A percentile compares a stretch with the other conserved stretches of the same genome.
Evolutionary conservation across 2,888 invertebrate genomes (phyloP).

Genomic region (Acanthosepion esculentum): DNA sequence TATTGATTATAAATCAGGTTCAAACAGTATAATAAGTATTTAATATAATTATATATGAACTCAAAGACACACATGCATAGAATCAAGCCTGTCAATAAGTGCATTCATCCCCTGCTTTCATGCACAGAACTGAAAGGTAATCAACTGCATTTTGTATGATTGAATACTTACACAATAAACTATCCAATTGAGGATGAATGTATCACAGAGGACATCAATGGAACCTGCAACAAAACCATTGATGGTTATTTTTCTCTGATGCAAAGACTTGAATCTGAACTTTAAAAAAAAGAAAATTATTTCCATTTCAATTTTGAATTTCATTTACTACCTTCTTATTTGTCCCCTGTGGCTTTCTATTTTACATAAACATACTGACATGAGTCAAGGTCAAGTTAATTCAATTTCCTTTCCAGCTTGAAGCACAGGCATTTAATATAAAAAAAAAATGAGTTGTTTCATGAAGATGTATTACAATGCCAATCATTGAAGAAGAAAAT

Average conservation of each 20-base stretch:
- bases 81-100: not conserved
- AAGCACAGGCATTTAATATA: not conserved
- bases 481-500: not conserved
- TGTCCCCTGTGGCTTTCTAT: constrained; percentile 18
- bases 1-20: not conserved
- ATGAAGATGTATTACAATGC: not conserved
- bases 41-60: too few relatives aligned
- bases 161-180: not conserved
- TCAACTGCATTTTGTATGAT: not conserved
- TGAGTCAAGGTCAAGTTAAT: not conserved
- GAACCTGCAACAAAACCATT: not conserved
- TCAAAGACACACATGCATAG: not conserved
- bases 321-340: not conserved
- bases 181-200: not conserved
- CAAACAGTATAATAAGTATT: not conserved
- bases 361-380: not conserved
- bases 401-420: not conserved
- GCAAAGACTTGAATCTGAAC: not conserved
- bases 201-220: not conserved
- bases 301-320: not conserved
- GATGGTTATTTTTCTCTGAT: not conserved
- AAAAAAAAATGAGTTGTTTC: not conserved
- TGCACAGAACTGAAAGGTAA: not conserved
- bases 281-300: not conserved
- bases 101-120: not conserved